A percentile compares a stretch with the other conserved stretches of the same genome.
These are phyloP conservation scores for Entelurus aequoreus DNA, from an alignment of 2,113 vertebrate species.

Conservation along the genomic window DNA sequence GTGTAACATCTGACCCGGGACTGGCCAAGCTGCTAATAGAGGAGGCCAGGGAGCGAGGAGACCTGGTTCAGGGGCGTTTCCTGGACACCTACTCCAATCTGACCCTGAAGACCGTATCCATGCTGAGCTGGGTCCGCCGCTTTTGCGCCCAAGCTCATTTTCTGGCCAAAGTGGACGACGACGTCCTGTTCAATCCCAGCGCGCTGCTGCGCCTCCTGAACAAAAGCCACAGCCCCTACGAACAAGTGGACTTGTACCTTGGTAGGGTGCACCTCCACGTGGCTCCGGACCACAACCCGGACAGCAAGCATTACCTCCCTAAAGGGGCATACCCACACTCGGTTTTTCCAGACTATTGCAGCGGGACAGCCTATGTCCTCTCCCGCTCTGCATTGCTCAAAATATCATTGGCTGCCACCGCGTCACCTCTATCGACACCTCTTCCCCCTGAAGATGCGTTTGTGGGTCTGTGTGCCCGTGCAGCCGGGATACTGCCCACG, in stretches of 20 bases:
- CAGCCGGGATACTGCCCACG: conserved; percentile 74
- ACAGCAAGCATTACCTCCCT: conserved; percentile 71
- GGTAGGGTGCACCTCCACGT: conserved; percentile 79
- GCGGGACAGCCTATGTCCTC: conserved; percentile 80
- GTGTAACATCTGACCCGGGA: conserved; percentile 54
- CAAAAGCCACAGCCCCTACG: conserved; percentile 53
- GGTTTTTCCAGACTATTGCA: conserved; percentile 84
- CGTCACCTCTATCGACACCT: conserved; percentile 46
- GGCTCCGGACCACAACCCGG: conserved; percentile 63
- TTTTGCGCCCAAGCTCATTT: conserved; percentile 77
- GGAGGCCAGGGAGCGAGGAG: conserved; percentile 70
- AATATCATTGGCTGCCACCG: conserved; percentile 68
- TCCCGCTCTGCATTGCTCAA: conserved; percentile 75
- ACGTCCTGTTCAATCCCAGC: conserved; percentile 80
- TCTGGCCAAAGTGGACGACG: conserved; percentile 86
- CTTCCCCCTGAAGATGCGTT: conserved; percentile 82
- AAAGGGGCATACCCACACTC: conserved; percentile 62
- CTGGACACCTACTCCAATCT: conserved; percentile 82
- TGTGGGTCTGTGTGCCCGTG: conserved; percentile 76
- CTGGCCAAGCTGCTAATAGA: conserved; percentile 62
- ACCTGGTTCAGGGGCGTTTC: conserved; percentile 81
- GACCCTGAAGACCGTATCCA: conserved; percentile 81
- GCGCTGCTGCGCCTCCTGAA: conserved; percentile 70
- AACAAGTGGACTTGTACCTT: conserved; percentile 74
- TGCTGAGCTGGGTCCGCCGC: conserved; percentile 73